Evolutionary conservation across 53 echinoderm and acorn worm species (phyloP).

Genomic region (Temnopleurus reevesii): DNA sequence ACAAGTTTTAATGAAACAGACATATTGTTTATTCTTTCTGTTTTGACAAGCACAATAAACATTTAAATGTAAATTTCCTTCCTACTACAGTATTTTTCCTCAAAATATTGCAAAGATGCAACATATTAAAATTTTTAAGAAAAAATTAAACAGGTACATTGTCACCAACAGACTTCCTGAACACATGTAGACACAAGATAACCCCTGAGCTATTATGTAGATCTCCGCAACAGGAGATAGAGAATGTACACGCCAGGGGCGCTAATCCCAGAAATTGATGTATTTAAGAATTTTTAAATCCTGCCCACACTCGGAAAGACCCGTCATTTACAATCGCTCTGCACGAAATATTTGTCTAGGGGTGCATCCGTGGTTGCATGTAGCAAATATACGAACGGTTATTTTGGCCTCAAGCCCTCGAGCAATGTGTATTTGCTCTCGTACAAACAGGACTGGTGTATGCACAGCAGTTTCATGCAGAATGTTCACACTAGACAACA

Average conservation of each 20-base stretch:
- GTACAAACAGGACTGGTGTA: slow-evolving; percentile 21
- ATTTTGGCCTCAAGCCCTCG: slow-evolving; percentile 30
- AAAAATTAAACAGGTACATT: too few relatives aligned
- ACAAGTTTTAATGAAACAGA: too few relatives aligned
- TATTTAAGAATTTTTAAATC: slow-evolving; percentile 21
- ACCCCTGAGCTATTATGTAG: neutral
- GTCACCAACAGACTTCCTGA: neutral
- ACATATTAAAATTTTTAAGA: too few relatives aligned
- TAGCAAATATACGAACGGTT: slow-evolving; percentile 5
- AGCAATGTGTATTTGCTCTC: slow-evolving; percentile 3
- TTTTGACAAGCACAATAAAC: too few relatives aligned
- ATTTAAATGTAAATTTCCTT: too few relatives aligned
- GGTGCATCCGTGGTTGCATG: slow-evolving; percentile 26
- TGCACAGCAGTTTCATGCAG: slow-evolving; percentile 30
- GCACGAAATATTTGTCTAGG: slow-evolving; percentile 20
- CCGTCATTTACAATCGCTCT: slow-evolving; percentile 7
- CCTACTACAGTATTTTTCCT: too few relatives aligned
- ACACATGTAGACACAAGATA: too few relatives aligned
- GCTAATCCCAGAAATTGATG: neutral
- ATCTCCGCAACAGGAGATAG: neutral
- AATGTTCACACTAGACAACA: neutral
- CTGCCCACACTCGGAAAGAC: neutral
- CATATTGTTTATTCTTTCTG: too few relatives aligned
- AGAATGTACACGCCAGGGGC: neutral
- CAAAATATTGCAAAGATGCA: too few relatives aligned